Evolutionary conservation across 2,797 vertebrate genomes (phyloP).

Genomic region (Centroberyx gerrardi): DNA sequence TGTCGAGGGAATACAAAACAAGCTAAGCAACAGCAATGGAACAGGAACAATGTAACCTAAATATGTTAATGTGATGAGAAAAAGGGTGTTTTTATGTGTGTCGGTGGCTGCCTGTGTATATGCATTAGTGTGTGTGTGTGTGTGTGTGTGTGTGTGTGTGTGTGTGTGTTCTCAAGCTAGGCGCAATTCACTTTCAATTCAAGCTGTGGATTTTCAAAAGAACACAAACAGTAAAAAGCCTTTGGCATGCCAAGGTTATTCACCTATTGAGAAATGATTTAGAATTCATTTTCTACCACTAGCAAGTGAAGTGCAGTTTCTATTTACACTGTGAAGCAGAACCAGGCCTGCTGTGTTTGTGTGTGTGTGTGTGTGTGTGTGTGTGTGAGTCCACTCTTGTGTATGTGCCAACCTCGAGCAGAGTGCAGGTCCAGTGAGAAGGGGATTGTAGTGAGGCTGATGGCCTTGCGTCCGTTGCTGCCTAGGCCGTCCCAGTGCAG

Average conservation of each 20-base stretch:
- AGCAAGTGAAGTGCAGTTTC: not conserved
- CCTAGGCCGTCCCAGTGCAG: constrained; percentile 95
- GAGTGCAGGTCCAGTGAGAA: constrained; percentile 98
- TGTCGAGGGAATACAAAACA: too few species aligned
- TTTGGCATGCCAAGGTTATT: too few species aligned
- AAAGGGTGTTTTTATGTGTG: too few species aligned
- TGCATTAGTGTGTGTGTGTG: too few species aligned
- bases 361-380: not conserved
- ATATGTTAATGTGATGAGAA: not conserved
- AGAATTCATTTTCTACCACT: not conserved
- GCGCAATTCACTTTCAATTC: too few species aligned
- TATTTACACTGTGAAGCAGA: not conserved
- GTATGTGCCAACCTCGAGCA: constrained; percentile 89
- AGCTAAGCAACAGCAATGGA: too few species aligned
- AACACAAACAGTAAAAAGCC: not conserved
- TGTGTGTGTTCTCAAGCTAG: too few species aligned
- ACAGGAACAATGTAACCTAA: not conserved
- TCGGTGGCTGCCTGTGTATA: too few species aligned
- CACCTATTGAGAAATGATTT: too few species aligned
- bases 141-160: too few species aligned
- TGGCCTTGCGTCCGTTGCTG: constrained; percentile 94
- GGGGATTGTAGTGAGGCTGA: constrained; percentile 94
- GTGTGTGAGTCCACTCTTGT: not conserved
- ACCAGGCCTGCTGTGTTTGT: not conserved
- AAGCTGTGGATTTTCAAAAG: too few species aligned